A percentile compares a stretch with the other conserved stretches of the same genome.
These are phyloP conservation scores for Eriocheir sinensis DNA, from an alignment of 1,140 invertebrate species.

Conservation along the genomic window DNA sequence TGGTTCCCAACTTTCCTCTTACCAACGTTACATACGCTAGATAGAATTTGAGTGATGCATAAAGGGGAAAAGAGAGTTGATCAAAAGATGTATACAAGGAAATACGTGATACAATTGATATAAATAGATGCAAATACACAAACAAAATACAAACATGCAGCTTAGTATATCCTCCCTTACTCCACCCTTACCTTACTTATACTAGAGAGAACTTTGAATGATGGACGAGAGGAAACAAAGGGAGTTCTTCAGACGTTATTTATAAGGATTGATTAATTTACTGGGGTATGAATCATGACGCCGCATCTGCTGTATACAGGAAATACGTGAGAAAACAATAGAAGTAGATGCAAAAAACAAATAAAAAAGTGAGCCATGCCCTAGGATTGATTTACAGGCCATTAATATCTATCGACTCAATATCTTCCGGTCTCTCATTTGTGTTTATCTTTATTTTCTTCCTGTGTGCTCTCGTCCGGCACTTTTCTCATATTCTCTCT, in stretches of 20 bases:
- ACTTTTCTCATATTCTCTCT: neutral
- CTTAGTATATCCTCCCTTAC: neutral
- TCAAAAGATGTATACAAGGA: neutral
- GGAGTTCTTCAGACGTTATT: no score
- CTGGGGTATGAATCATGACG: neutral
- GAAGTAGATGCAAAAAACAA: neutral
- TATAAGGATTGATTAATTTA: neutral
- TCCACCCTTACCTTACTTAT: neutral
- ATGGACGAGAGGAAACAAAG: neutral
- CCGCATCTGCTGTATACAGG: neutral
- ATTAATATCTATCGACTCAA: neutral
- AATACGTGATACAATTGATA: neutral
- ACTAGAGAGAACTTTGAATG: neutral
- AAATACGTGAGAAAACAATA: neutral
- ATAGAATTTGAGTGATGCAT: neutral
- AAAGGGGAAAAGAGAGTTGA: neutral
- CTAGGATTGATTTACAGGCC: neutral
- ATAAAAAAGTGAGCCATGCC: neutral
- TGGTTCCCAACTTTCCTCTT: neutral
- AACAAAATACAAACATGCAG: slow-evolving; percentile 1
- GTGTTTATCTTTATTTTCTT: neutral
- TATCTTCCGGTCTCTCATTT: neutral
- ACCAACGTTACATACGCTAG: neutral
- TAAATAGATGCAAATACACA: slow-evolving; percentile 37
- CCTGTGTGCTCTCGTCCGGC: neutral